phyloP scores from a whole-genome alignment of 2,113 vertebrate genomes.

The Dasyornis broadbenti region DNA sequence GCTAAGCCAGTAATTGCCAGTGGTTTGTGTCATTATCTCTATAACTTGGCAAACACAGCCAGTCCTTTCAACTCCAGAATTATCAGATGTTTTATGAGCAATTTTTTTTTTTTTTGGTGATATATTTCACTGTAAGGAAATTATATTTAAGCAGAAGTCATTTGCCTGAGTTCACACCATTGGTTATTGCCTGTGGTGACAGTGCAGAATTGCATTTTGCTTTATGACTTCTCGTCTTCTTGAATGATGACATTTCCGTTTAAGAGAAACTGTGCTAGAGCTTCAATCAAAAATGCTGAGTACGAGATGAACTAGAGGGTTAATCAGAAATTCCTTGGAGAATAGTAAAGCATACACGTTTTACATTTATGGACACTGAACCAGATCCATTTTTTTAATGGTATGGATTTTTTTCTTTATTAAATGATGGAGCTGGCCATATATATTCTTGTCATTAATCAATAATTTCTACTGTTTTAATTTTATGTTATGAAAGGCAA shows the following conservation, averaged over 20 bases:
- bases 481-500: conserved; percentile 17
- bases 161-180: not conserved
- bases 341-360: not conserved
- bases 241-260: conserved; percentile 1
- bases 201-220: not conserved
- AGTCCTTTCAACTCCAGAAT: not conserved
- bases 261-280: not conserved
- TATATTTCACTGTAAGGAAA: not conserved
- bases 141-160: not conserved
- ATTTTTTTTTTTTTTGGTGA: not conserved
- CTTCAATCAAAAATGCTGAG: not conserved
- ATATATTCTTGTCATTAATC: conserved; percentile 52
- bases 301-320: not conserved
- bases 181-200: conserved; percentile 15
- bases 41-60: not conserved
- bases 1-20: not conserved
- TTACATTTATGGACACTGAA: not conserved
- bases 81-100: not conserved
- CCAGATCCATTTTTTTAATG: not conserved
- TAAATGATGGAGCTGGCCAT: not conserved
- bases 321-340: not conserved
- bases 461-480: conserved; percentile 48
- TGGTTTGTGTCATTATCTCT: not conserved
- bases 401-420: conserved; percentile 15
- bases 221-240: not conserved